Percentiles rank a stretch among this genome's conserved stretches.
Conservation (phyloP, 2,888 invertebrate species). For the Chymomyza amoena region DNA sequence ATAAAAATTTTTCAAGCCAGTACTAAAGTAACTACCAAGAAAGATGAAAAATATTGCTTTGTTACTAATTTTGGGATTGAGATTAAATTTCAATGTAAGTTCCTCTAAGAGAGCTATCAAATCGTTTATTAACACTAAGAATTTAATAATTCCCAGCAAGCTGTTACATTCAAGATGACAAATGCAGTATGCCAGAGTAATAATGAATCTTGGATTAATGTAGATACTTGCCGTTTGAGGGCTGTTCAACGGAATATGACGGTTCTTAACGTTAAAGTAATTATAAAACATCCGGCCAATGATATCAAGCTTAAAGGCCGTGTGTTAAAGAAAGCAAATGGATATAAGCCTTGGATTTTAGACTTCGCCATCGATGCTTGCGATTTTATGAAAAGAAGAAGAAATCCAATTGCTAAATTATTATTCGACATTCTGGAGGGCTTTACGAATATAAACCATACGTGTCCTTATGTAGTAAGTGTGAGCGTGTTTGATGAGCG, state of each 20-base stretch:
- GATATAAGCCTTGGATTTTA: background rate
- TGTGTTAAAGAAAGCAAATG: background rate
- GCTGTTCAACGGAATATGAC: constrained; percentile 19
- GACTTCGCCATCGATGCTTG: background rate
- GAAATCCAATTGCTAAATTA: background rate
- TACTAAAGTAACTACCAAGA: too few relatives aligned
- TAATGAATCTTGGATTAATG: constrained; percentile 4
- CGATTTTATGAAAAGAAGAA: background rate
- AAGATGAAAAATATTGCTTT: too few relatives aligned
- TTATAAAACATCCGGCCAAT: constrained; percentile 17
- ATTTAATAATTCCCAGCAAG: background rate
- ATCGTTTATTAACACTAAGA: too few relatives aligned
- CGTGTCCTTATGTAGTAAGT: background rate
- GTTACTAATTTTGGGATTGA: too few relatives aligned
- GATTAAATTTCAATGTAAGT: background rate
- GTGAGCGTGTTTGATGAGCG: background rate
- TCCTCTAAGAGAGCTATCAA: too few relatives aligned
- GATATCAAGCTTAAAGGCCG: constrained; percentile 2
- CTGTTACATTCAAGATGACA: constrained; percentile 2
- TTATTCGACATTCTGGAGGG: background rate
- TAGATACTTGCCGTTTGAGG: background rate
- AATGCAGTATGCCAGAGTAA: constrained; percentile 1
- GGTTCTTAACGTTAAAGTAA: constrained; percentile 22
- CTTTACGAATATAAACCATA: background rate
- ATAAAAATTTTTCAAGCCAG: too few relatives aligned